phyloP scores from a whole-genome alignment of 2,113 vertebrate genomes.

The Ceuthmochares aereus region DNA sequence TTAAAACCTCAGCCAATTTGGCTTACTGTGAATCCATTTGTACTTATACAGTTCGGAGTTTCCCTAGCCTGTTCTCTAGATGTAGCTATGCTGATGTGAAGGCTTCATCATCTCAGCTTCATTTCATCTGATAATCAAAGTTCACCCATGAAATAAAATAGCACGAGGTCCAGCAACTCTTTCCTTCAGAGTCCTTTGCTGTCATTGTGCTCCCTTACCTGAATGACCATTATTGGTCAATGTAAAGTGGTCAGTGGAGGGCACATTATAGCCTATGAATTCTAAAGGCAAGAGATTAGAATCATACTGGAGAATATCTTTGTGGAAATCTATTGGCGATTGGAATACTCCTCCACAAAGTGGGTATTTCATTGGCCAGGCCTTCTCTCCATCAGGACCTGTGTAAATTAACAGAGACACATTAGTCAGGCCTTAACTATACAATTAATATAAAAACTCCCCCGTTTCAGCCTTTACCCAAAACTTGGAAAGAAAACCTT shows the following conservation, averaged over 20 bases:
- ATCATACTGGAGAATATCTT: slow-evolving; percentile 86
- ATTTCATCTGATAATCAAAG: neutral
- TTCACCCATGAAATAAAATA: neutral
- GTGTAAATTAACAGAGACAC: neutral
- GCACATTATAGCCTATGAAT: slow-evolving; percentile 86
- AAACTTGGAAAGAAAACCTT: neutral
- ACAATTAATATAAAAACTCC: neutral
- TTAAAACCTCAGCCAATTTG: neutral
- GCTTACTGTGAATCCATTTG: neutral
- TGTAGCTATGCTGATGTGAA: neutral
- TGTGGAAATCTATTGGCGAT: slow-evolving; percentile 90
- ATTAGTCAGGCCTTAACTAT: neutral
- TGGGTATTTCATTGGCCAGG: slow-evolving; percentile 85
- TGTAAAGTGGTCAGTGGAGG: slow-evolving; percentile 79
- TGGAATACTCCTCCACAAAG: slow-evolving; percentile 90
- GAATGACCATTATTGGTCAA: slow-evolving; percentile 92
- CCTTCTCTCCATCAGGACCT: slow-evolving; percentile 86
- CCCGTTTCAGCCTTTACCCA: neutral
- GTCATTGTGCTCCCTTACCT: slow-evolving; percentile 72
- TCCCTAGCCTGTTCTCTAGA: neutral
- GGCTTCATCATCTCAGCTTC: neutral
- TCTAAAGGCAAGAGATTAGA: slow-evolving; percentile 83
- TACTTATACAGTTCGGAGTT: neutral
- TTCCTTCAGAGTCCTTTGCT: neutral
- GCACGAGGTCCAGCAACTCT: neutral